Base-by-base conservation (phyloP, 2,113 vertebrate species). In the Chauna torquata region DNA sequence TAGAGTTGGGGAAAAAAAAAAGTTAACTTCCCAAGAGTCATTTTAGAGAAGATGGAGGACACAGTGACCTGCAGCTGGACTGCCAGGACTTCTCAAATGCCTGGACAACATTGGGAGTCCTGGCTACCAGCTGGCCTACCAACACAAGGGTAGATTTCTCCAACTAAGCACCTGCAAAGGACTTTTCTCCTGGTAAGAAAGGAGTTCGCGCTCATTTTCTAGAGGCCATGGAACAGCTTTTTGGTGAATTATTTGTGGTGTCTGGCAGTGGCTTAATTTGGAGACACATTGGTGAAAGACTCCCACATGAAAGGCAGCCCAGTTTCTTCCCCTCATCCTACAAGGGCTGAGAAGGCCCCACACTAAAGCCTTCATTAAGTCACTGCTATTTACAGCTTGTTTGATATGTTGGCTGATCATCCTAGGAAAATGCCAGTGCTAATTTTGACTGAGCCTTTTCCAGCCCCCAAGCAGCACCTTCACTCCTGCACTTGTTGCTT, bases 371-470 rank as follows among this genome's bases (percentile, higher is more conserved):
- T 76, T 92, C 72, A 79, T 86, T 93, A 95, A 96, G 91, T 92
- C 95, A 96, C 74, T 72, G 49, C 95, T 97, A 92, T 97, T 97
- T 96, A 95, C 89, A 95, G 96, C 66, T 95, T 90, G 75, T 89
- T 95, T 95, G 91, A 90, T 95, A 86, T 52, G 38, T 42, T 91
- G 81, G 86, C 78, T 94, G 70, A 69, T 55, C 45, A 62, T 45
- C 40, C 44, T 7, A 92, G 86, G 74, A 97, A 97, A 97, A 97
- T 95, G 92, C 89, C 97, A 96, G 45, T 16, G 66, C 95, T 97
- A 96, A 97, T 95, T 97, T 88, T 90, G 92, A 72, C 78, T 34
- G 28, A 94, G 78, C 68, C 78, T 90, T 47, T 95, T 90, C 32
- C 81, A 95, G 70, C 18, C 70, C 74, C 68, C 3, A 3, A 59